Evolutionary conservation across 2,113 vertebrate genomes (phyloP), one percentile per base, ranked within the genome.

Genomic region (Scartelaos histophorus): DNA sequence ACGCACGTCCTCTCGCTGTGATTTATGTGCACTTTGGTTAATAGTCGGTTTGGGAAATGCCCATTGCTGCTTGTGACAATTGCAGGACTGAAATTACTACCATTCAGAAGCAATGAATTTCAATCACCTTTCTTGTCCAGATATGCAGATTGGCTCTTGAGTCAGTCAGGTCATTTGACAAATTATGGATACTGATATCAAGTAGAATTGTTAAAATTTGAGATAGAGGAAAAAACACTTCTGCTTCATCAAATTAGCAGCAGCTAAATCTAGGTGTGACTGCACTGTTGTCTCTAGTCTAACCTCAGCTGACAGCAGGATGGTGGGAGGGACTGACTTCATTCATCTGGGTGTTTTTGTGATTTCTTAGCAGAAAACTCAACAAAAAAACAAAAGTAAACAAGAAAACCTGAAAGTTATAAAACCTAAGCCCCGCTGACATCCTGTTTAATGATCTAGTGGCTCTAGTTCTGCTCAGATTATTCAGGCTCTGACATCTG

Each of bases 31-130:
- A 73, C 75, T 67, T 60, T 81, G 73, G 86, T 89, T 91, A 88
- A 91, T 92, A 90, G 79, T 61, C 60, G 78, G 70, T 75, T 89
- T 78, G 54, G 75, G 78, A 83, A 87, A 81, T 75, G 51, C 57
- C 66, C 62, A 62, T 38, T 58, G 49, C 73, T 53, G 49, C 73
- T 74, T 43, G 29, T 77, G 76, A 73, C 79, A 87, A 84, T 77
- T 81, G 86, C 68, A 76, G 69, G 70, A 85, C 58, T 70, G 81
- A 92, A 91, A 92, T 92, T 82, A 88, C 81, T 87, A 57, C 69
- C 72, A 78, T 85, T 87, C 81, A 88, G 84, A 90, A 83, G 85
- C 87, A 89, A 91, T 93, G 84, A 84, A 90, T 92, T 91, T 91
- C 82, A 90, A 90, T 92, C 86, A 90, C 82, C 80, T 85, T 89